Percentiles rank a stretch among this genome's conserved stretches.
phyloP scores from a whole-genome alignment of 2,797 vertebrate genomes.

The Poecilia gillii region DNA sequence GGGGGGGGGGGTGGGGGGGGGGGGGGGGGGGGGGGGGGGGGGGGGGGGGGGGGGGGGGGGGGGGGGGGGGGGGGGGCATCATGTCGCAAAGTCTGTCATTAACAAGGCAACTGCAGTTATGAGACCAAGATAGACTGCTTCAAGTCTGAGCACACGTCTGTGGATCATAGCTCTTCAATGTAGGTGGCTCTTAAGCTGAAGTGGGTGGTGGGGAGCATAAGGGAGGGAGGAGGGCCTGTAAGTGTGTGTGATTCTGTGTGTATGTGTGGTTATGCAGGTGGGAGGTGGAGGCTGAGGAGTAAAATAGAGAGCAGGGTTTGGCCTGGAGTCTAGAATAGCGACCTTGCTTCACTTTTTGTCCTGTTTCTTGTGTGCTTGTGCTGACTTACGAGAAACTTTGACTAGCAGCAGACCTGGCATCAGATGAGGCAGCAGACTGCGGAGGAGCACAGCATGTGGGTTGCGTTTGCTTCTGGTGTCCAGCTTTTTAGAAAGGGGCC shows the following conservation, averaged over 20 bases:
- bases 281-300: constrained; percentile 21
- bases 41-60: too few species aligned
- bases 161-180: constrained; percentile 58
- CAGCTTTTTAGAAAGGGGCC: constrained; percentile 56
- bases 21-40: too few species aligned
- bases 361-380: constrained; percentile 10
- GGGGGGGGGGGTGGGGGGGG: too few species aligned
- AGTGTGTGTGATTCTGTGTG: constrained; percentile 17
- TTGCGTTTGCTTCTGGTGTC: constrained; percentile 62
- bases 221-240: not conserved
- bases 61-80: too few species aligned
- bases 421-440: constrained; percentile 52
- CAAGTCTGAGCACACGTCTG: constrained; percentile 80
- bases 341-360: constrained; percentile 39
- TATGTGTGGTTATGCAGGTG: constrained; percentile 40
- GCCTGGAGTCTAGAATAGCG: constrained; percentile 42
- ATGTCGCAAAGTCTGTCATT: constrained; percentile 83
- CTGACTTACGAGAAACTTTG: constrained; percentile 71
- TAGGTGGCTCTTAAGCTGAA: constrained; percentile 55
- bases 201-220: not conserved
- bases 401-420: constrained; percentile 61
- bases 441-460: constrained; percentile 64
- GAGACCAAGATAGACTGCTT: constrained; percentile 78
- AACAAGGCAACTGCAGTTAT: constrained; percentile 79
- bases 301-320: constrained; percentile 54